These are phyloP conservation scores for Iselma pallidipennis DNA, from an alignment of 2,888 invertebrate genomes.

Conservation along the genomic window DNA sequence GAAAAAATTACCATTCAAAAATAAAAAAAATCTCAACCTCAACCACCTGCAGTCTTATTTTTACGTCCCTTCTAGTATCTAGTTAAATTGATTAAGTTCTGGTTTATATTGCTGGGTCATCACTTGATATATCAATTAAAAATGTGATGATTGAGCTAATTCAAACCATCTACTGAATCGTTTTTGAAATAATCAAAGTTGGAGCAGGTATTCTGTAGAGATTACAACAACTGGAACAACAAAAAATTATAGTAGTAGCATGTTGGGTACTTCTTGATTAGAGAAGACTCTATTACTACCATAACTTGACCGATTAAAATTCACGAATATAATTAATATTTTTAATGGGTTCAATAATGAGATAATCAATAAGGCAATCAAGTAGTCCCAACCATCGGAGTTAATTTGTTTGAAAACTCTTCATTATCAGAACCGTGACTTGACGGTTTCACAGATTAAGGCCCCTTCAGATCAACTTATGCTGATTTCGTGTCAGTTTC, in stretches of 20 bases:
- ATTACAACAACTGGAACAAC: too few relatives aligned
- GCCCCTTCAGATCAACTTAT: slow-evolving; percentile 2
- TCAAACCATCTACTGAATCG: slow-evolving; percentile 35
- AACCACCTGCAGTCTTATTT: neutral
- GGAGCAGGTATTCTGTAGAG: too few relatives aligned
- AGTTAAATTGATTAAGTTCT: slow-evolving; percentile 37
- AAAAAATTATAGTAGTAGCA: neutral
- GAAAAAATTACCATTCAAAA: neutral
- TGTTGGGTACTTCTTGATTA: too few relatives aligned
- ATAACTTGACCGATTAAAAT: slow-evolving; percentile 4
- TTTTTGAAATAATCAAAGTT: neutral
- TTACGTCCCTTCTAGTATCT: neutral
- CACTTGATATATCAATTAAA: slow-evolving; percentile 46
- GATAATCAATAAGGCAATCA: slow-evolving; percentile 44
- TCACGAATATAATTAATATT: slow-evolving; percentile 26
- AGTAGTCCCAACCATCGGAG: slow-evolving; percentile 34
- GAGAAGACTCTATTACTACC: slow-evolving; percentile 16
- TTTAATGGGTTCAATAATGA: slow-evolving; percentile 44
- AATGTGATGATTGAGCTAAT: slow-evolving; percentile 42
- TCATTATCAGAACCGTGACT: slow-evolving; percentile 26
- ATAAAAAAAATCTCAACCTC: neutral
- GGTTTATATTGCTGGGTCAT: slow-evolving; percentile 35
- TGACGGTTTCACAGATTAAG: slow-evolving; percentile 12
- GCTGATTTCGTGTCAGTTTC: neutral
- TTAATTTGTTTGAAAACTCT: slow-evolving; percentile 31